Base-by-base conservation (phyloP, 1,140 invertebrate genomes). In the Temnothorax curvispinosus region DNA sequence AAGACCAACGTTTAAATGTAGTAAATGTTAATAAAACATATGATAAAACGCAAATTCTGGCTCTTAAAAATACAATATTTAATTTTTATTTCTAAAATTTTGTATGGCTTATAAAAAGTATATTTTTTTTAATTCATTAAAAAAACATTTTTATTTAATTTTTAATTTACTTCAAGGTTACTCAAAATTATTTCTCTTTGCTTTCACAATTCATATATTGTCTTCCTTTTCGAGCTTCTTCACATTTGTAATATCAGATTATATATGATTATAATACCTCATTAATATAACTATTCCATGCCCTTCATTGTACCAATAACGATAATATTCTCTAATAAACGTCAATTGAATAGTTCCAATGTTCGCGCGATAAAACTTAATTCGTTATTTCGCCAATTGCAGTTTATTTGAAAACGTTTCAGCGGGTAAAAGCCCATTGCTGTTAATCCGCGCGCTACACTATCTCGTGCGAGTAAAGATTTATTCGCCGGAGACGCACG, bases 321-420 rank as follows among this genome's bases (percentile, higher is more conserved):
- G 6, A 41, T 11, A 27, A 11, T n/a, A 21, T 56, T 15, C n/a
- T 75, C 15, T 27, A 76, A 44, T 62, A 76, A 32, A 44, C 8
- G 11, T 41, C 4, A 41, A 11, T 74, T 7, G 38, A 44, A 44
- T 4, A 47, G 27, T 35, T 64, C 3, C 32, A 64, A 50, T 11
- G 3, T 65, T 52, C 18, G 11, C 11, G 3, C 11, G 11, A 7
- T 3, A 15, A 47, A 78, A 7, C 13, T 54, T 27, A 35, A 38
- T n/a, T 52, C 9, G n/a, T 67, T 64, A 71, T 71, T 81, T 44
- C 52, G 21, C 18, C 9, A 32, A n/a, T 11, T 50, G 21, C 50
- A 35, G 58, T 72, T 5, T 72, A 58, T 41, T n/a, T 32, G 38
- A 32, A 58, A 71, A 82, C 2, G 15, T 82, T 47, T 72, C 38